A percentile compares a stretch with the other conserved stretches of the same genome.
These are phyloP conservation scores for Oscheius sp. DNA, from an alignment of 1,140 invertebrate genomes.

Conservation along the genomic window DNA sequence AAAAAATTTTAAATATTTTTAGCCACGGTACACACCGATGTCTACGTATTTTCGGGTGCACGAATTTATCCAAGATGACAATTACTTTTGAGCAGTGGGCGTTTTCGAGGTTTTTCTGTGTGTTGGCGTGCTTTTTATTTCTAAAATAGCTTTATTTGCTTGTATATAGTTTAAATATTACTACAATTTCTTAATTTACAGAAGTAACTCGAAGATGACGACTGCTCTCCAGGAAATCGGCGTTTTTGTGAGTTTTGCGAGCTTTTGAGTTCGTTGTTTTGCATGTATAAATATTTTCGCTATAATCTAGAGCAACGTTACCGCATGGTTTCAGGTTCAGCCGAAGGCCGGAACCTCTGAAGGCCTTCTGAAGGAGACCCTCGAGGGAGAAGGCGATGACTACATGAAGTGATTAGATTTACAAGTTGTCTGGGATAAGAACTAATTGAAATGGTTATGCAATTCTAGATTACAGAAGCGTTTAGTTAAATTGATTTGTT, in stretches of 20 bases:
- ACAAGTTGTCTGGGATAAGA: not conserved
- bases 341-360: not conserved
- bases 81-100: too few relatives aligned
- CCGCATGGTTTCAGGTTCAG: not conserved
- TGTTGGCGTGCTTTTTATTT: not conserved
- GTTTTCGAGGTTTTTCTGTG: too few relatives aligned
- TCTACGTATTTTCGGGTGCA: too few relatives aligned
- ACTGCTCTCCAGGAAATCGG: slow-evolving; percentile 12
- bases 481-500: not conserved
- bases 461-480: not conserved
- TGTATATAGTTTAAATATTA: not conserved
- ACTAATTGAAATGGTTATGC: not conserved
- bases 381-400: slow-evolving; percentile 1
- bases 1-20: not conserved
- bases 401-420: not conserved
- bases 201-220: not conserved
- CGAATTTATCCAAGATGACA: too few relatives aligned
- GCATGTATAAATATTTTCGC: not conserved
- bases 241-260: not conserved
- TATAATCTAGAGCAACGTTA: not conserved
- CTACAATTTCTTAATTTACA: not conserved
- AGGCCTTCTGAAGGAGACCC: not conserved
- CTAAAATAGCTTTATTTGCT: not conserved
- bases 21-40: too few relatives aligned
- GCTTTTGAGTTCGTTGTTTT: not conserved